Evolutionary conservation across 2,888 invertebrate genomes (phyloP).

Genomic region (Chaetoderma sp.): DNA sequence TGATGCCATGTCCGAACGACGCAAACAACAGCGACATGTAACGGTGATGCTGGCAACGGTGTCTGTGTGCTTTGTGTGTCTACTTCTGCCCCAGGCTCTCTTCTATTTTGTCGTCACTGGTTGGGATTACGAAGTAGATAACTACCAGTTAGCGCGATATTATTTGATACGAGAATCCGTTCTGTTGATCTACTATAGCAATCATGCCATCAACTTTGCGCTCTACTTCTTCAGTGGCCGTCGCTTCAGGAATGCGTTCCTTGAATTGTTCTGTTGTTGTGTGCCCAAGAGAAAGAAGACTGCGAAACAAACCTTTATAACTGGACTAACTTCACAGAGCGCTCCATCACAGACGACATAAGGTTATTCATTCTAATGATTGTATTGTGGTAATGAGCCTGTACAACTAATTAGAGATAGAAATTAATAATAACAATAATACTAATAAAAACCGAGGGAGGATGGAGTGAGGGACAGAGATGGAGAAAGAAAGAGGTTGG

Average conservation of each 20-base stretch:
- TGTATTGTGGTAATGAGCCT: no score
- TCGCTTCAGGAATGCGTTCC: conserved; percentile 7
- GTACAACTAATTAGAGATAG: no score
- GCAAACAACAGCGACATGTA: conserved; percentile 50
- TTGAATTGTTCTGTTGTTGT: conserved; percentile 5
- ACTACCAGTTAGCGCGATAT: conserved; percentile 39
- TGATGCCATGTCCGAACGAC: conserved; percentile 35
- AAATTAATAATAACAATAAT: no score
- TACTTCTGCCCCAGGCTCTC: conserved; percentile 50
- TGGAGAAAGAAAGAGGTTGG: no score
- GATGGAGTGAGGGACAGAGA: no score
- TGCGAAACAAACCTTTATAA: no score
- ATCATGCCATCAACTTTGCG: conserved; percentile 16
- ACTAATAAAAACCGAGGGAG: no score
- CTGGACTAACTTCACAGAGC: no score
- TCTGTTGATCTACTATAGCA: conserved; percentile 7
- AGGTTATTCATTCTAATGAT: no score
- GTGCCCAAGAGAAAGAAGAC: no score
- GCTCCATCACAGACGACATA: no score
- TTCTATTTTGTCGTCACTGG: conserved; percentile 45
- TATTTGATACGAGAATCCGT: conserved; percentile 38
- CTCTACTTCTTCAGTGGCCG: conserved; percentile 13
- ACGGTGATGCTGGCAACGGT: conserved; percentile 54
- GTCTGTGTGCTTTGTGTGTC: conserved; percentile 48
- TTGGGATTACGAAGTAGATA: conserved; percentile 41